phyloP scores from a whole-genome alignment of 2,888 invertebrate genomes.

The Lottia scabra region DNA sequence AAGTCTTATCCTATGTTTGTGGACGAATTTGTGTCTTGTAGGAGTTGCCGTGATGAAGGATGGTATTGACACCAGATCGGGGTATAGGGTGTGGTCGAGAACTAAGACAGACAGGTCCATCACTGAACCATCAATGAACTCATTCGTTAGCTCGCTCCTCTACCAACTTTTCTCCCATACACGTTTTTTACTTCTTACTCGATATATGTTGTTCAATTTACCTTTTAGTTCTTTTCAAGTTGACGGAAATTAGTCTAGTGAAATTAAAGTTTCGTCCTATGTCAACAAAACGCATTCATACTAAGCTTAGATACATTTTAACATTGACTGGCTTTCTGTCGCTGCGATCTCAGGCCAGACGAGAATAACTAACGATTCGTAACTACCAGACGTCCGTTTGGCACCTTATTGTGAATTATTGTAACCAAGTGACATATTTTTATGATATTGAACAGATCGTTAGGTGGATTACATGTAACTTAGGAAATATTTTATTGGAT shows the following conservation, averaged over 20 bases:
- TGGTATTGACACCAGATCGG: too few relatives aligned
- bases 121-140: background rate
- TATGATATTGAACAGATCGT: background rate
- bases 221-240: conserved; percentile 17
- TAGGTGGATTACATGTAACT: background rate
- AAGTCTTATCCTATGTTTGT: background rate
- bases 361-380: background rate
- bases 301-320: conserved; percentile 11
- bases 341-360: background rate
- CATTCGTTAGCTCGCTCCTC: background rate
- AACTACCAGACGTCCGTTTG: background rate
- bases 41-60: too few relatives aligned
- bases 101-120: background rate
- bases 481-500: background rate
- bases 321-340: background rate
- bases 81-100: background rate
- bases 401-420: background rate
- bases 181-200: background rate
- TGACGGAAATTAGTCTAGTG: conserved; percentile 16
- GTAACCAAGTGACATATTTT: background rate
- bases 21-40: background rate
- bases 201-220: conserved; percentile 7
- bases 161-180: conserved; percentile 4
- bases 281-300: conserved; percentile 16
- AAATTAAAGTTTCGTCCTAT: conserved; percentile 13